Conservation (phyloP, 37 sponge, comb jelly and placozoan species). For the Ephydatia muelleri region DNA sequence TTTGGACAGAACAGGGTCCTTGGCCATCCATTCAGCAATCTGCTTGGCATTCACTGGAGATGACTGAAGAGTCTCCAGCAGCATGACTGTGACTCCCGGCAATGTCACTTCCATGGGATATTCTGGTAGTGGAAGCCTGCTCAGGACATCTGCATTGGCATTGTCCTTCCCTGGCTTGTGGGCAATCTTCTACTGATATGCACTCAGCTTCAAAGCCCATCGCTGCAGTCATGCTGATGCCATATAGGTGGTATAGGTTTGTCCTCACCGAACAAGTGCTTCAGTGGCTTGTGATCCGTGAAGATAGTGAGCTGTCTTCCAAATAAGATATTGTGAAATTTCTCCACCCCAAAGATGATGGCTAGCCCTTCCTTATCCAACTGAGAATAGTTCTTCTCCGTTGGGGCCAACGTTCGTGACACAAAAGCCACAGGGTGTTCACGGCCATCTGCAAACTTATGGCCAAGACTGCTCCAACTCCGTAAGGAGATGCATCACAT, state of each 20-base stretch:
- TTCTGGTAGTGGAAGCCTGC: conserved; percentile 34
- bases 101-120: conserved; percentile 9
- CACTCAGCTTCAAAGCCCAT: conserved; percentile 32
- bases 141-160: conserved; percentile 32
- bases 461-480: conserved; percentile 36
- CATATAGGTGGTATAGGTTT: conserved; percentile 6
- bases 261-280: conserved; percentile 8
- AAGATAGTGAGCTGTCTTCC: conserved; percentile 11
- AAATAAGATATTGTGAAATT: conserved; percentile 12
- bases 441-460: conserved; percentile 10
- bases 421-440: conserved; percentile 38
- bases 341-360: conserved; percentile 13
- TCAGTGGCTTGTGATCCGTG: conserved; percentile 31
- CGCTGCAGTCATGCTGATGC: conserved; percentile 28
- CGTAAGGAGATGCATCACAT: conserved; percentile 33
- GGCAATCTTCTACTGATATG: conserved; percentile 14
- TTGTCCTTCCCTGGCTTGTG: conserved; percentile 19
- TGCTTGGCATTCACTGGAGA: conserved; percentile 11
- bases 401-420: conserved; percentile 27
- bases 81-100: conserved; percentile 18
- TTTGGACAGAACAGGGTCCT: conserved; percentile 7
- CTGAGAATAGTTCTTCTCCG: conserved; percentile 27
- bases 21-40: conserved; percentile 3
- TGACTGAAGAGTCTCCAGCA: conserved; percentile 10
- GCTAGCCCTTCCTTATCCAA: conserved; percentile 31